Percentiles rank a stretch among this genome's conserved stretches.
Evolutionary conservation across 1,140 invertebrate species (phyloP).

Genomic region (Procambarus clarkii): DNA sequence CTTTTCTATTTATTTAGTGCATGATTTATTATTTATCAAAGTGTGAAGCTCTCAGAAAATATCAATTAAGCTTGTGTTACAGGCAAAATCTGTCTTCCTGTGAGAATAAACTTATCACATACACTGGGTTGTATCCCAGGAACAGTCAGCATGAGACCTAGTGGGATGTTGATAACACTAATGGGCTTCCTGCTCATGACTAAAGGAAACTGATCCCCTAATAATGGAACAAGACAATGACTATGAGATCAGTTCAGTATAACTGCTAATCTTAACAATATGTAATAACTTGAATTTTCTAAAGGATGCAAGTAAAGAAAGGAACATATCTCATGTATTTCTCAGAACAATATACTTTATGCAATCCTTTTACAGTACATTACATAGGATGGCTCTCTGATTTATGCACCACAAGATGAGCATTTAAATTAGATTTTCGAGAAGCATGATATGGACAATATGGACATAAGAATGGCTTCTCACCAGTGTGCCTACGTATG

Average conservation of each 20-base stretch:
- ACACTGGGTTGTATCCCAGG: no score
- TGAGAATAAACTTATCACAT: no score
- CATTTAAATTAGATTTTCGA: constrained; percentile 9
- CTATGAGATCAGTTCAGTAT: neutral
- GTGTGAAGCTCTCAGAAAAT: no score
- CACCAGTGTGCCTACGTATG: constrained; percentile 30
- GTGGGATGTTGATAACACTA: no score
- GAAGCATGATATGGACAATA: constrained; percentile 15
- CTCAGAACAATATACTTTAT: neutral
- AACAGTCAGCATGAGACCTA: no score
- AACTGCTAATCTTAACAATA: neutral
- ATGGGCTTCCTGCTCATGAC: no score
- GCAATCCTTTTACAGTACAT: neutral
- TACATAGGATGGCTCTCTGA: neutral
- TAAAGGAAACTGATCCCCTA: no score
- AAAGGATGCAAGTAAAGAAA: neutral
- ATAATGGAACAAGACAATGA: neutral
- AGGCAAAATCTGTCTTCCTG: no score
- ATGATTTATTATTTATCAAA: no score
- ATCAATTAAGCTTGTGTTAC: no score
- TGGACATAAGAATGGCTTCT: constrained; percentile 6
- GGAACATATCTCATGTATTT: neutral
- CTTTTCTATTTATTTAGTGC: no score
- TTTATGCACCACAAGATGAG: constrained; percentile 5
- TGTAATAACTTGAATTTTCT: neutral